These are phyloP conservation scores for Australoheros scitulus DNA, from an alignment of 2,113 vertebrate genomes.

Conservation along the genomic window DNA sequence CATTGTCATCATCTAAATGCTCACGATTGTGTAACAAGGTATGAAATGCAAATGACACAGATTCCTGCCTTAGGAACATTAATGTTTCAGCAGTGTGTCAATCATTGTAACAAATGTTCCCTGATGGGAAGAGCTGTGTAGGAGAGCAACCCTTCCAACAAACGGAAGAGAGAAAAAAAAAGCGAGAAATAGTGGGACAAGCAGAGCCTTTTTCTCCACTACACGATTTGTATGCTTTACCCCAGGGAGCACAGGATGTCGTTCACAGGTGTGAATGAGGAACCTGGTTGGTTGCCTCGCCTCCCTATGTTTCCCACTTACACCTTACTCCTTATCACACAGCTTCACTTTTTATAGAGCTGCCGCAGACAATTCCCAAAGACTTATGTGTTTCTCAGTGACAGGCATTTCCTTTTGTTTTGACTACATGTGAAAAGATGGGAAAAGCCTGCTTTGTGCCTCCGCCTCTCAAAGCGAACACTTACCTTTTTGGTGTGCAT, in stretches of 20 bases:
- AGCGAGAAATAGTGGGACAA: slow-evolving; percentile 1
- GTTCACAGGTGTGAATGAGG: slow-evolving; percentile 75
- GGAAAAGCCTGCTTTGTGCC: slow-evolving; percentile 30
- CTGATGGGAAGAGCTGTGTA: slow-evolving; percentile 16
- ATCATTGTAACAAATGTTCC: slow-evolving; percentile 27
- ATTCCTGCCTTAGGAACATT: slow-evolving; percentile 3
- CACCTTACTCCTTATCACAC: slow-evolving; percentile 53
- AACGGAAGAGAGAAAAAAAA: background rate
- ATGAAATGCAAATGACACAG: slow-evolving; percentile 18
- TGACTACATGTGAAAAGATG: slow-evolving; percentile 38
- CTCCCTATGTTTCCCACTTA: slow-evolving; percentile 55
- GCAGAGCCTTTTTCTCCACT: slow-evolving; percentile 29
- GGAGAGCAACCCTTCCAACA: slow-evolving; percentile 28
- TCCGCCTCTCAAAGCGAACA: slow-evolving; percentile 13
- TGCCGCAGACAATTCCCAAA: slow-evolving; percentile 41
- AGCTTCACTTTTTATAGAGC: slow-evolving; percentile 36
- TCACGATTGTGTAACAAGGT: background rate
- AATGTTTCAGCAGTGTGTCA: slow-evolving; percentile 31
- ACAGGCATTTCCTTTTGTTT: slow-evolving; percentile 42
- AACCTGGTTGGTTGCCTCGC: slow-evolving; percentile 54
- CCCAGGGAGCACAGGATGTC: slow-evolving; percentile 51
- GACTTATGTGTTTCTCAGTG: slow-evolving; percentile 29
- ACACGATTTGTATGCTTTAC: slow-evolving; percentile 26
- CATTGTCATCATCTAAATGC: background rate
- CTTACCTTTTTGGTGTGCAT: slow-evolving; percentile 21